These are phyloP conservation scores for Hydropsyche tenuis DNA, from an alignment of 1,140 invertebrate genomes.

Conservation along the genomic window DNA sequence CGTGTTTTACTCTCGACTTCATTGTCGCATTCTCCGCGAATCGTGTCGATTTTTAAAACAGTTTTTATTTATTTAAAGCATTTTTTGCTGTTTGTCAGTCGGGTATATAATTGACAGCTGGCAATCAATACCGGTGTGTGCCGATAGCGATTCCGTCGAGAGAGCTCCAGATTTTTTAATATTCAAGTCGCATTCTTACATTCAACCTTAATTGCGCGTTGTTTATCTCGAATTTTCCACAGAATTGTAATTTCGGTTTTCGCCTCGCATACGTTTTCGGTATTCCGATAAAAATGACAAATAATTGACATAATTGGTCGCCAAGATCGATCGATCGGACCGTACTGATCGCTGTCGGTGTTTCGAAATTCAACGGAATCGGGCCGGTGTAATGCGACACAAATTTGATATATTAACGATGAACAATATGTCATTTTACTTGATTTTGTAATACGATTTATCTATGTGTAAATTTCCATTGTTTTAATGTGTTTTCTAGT, in stretches of 20 bases:
- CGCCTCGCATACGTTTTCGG: neutral
- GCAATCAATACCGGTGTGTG: conserved; percentile 1
- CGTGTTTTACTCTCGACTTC: no score
- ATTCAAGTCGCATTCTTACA: conserved; percentile 31
- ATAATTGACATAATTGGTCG: conserved; percentile 19
- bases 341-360: neutral
- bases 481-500: no score
- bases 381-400: neutral
- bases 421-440: no score
- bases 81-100: neutral
- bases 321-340: neutral
- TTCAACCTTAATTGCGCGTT: conserved; percentile 25
- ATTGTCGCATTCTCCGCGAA: neutral
- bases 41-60: neutral
- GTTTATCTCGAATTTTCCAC: conserved; percentile 11
- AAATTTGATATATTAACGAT: no score
- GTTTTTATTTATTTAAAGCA: neutral
- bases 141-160: neutral
- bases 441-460: no score
- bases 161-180: conserved; percentile 11
- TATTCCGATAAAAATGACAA: conserved; percentile 7
- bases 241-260: conserved; percentile 15
- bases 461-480: no score
- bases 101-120: conserved; percentile 8
- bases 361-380: neutral